These are phyloP conservation scores for Hystrix brachyura DNA, from an alignment of 2,113 vertebrate genomes.

Conservation along the genomic window DNA sequence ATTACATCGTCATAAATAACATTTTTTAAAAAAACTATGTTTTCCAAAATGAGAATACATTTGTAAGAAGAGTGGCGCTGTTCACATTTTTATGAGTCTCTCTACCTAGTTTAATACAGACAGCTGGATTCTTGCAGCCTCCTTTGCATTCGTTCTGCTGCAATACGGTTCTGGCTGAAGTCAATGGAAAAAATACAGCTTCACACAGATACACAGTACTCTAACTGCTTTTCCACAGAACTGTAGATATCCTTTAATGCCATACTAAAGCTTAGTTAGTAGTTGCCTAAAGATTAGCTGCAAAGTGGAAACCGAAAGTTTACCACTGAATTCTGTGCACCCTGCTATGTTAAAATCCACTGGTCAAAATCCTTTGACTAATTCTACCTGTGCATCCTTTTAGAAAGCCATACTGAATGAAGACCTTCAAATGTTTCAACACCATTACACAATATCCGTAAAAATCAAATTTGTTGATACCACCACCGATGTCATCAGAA, in stretches of 20 bases:
- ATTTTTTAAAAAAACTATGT: background rate
- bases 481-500: background rate
- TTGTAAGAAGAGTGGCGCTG: background rate
- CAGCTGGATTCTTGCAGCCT: background rate
- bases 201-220: background rate
- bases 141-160: background rate
- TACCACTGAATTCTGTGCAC: background rate
- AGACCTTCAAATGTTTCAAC: background rate
- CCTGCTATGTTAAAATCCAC: background rate
- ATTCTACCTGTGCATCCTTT: background rate
- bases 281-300: background rate
- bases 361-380: background rate
- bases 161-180: background rate
- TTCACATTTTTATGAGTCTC: background rate
- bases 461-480: background rate
- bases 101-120: background rate
- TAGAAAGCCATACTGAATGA: background rate
- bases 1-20: background rate
- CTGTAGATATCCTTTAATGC: background rate
- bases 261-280: background rate
- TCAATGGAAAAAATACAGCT: background rate
- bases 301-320: background rate
- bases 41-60: constrained; percentile 35
- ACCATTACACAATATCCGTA: background rate
- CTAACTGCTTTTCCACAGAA: background rate